Base-by-base conservation (phyloP, 2,113 vertebrate species). In the Hydrolagus affinis region DNA sequence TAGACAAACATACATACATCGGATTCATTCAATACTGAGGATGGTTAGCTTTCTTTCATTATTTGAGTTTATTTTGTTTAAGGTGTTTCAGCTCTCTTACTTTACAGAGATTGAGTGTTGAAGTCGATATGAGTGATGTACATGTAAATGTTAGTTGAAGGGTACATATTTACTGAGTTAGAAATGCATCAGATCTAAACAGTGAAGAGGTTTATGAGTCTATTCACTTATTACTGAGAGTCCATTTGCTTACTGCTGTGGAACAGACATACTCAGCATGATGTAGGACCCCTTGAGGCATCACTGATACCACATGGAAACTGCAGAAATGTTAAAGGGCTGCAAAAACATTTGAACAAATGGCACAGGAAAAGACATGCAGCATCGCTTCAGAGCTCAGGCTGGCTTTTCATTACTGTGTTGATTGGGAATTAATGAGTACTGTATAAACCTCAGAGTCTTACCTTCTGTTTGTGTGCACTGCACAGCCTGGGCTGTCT, bases 271-370 rank as follows among this genome's bases (percentile, higher is more conserved):
- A 80, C 85, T 85, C 86, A 59, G 70, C 14, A 25, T 86, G 88
- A 89, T 85, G 86, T n/a, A 28, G 32, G 66, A 28, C 77, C 88
- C 88, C 44, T 44, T 15, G 72, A 86, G 80, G 88, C 86, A 86
- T 23, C 85, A 44, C 8, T 86, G 76, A 74, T 86, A 12, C 4
- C 76, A 62, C 88, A 85, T 28, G 90, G 89, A 83, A 92, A 91
- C 90, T 88, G 90, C 87, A 86, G 4, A 28, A 25, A 64, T 70
- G 23, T 62, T 90, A 25, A 85, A 88, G 86, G 89, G 86, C 69
- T 15, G 23, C 0, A 0, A 88, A 90, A 86, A 87, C 86, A 89
- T 86, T 74, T 86, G 85, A 90, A 89, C 87, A 91, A 90, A 88
- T 70, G 83, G 89, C 60, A 83, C 32, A 19, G 25, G 62, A 17